Base-by-base conservation (phyloP, 2,888 invertebrate genomes). In the Athetis lepigone region DNA sequence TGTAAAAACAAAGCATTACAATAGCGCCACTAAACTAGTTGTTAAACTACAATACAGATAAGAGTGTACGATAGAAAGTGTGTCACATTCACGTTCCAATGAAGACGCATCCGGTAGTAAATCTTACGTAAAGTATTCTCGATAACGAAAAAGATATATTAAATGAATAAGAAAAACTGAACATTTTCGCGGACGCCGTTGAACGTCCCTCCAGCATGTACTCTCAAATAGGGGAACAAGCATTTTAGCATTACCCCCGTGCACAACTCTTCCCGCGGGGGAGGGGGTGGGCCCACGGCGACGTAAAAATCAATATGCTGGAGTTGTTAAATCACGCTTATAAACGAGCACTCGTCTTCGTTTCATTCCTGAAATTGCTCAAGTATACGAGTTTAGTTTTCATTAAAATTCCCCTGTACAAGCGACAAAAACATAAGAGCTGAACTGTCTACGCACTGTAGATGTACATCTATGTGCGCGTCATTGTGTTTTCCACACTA, bases 301-400 rank as follows among this genome's bases (percentile, higher is more conserved):
- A 94, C 95, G 95, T 95, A 95, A 95, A 95, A 95, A 95, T 95
- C 95, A 95, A 95, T 95, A 95, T 96, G 96, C 96, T 96, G 96
- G 96, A 96, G 96, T 96, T 96, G 96, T 96, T 96, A 96, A 96
- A 96, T 96, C 96, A 96, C 96, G 96, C 95, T 95, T 95, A 95
- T 95, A 95, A 95, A 95, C 94, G 95, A 95, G 94, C 92, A 95
- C 95, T 95, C 95, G 95, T 95, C 95, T 95, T 95, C 95, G 92
- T 95, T 94, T 92, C 92, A 92, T 92, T 93, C 88, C 93, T 93
- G 88, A 94, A 94, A 92, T 91, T 91, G 88, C 89, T 89, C 81
- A 90, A 91, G 88, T 88, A 88, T 88, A 88, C 79, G 79, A 88
- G 78, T 85, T 79, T 86, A 86, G 87, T 86, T 88, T 87, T 84